Base-by-base conservation (phyloP, 2,797 vertebrate species). In the Chiloscyllium punctatum region DNA sequence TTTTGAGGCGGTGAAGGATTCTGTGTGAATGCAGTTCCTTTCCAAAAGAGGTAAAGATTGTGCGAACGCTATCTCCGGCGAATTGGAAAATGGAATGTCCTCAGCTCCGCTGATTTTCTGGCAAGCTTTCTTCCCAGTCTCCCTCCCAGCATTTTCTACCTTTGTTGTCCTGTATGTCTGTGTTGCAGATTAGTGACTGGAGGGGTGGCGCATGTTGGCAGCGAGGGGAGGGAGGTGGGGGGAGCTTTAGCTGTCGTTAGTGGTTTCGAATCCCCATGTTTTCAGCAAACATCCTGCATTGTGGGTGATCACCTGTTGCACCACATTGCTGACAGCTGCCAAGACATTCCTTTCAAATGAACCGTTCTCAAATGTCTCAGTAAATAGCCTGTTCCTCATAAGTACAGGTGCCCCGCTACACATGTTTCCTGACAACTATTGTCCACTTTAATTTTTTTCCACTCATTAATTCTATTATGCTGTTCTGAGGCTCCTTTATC, bases 361-460 rank as follows among this genome's bases (percentile, higher is more conserved):
- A 84, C 90, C 95, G 90, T 77, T 95, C 95, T 95, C 79, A 95
- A 95, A 91, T 95, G 74, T 84, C 95, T 69, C 79, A 79, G 84
- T 95, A 53, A 92, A 95, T 95, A 90, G 84, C 82, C 96, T 95
- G 72, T 90, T 79, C 96, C 96, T 69, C 95, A 96, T 96, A 96
- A 96, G 96, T 96, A 96, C 96, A 96, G 96, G 96, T 96, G 96
- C 95, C 96, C 96, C 96, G 96, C 96, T 96, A 96, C 96, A 95
- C 96, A 96, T 97, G 97, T 98, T 97, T 98, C 97, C 97, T 68
- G 57, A 23, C 88, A 91, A 91, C n/a, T 62, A 91, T 91, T 25
- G 82, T 23, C 18, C 21, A 7, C 82, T 48, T 37, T 21, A 91
- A n/a, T 4, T n/a, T n/a, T n/a, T 62, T 66, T 18, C 88, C 33